Evolutionary conservation across 2,888 invertebrate genomes (phyloP).

Genomic region (Ligdia adustata): DNA sequence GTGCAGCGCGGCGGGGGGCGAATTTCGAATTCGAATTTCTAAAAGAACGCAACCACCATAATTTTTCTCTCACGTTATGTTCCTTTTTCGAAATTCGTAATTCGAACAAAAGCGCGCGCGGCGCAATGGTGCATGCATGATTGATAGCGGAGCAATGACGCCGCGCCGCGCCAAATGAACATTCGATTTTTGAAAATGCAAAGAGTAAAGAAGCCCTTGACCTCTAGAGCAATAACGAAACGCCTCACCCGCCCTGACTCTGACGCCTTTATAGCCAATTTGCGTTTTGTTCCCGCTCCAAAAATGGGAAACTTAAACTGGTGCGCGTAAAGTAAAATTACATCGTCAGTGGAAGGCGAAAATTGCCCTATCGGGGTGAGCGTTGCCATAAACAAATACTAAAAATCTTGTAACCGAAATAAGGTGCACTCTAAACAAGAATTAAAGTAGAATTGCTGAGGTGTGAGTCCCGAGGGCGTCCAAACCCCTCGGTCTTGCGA

Average conservation of each 20-base stretch:
- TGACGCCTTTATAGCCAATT: constrained; percentile 58
- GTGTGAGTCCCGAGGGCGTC: constrained; percentile 72
- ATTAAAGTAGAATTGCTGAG: constrained; percentile 82
- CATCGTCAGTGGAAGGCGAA: constrained; percentile 65
- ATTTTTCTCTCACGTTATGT: constrained; percentile 69
- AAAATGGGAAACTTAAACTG: constrained; percentile 51
- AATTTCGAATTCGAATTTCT: constrained; percentile 57
- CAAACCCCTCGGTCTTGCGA: constrained; percentile 55
- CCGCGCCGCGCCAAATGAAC: constrained; percentile 60
- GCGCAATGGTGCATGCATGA: constrained; percentile 82
- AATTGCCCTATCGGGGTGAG: constrained; percentile 70
- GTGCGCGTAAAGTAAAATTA: constrained; percentile 59
- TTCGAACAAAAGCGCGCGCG: constrained; percentile 79
- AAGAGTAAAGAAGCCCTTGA: constrained; percentile 68
- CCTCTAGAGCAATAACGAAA: constrained; percentile 44
- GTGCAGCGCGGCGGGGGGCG: constrained; percentile 60
- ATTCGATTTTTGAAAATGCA: constrained; percentile 59
- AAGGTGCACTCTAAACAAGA: constrained; percentile 82
- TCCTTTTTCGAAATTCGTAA: constrained; percentile 80
- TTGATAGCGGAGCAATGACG: constrained; percentile 78
- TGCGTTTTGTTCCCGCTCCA: constrained; percentile 54
- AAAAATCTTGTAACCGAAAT: constrained; percentile 82
- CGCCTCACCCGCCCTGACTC: constrained; percentile 21
- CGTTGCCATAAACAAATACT: constrained; percentile 81
- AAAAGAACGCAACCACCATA: constrained; percentile 74